Evolutionary conservation across 2,113 vertebrate species (phyloP).

Genomic region (Stigmatopora argus): DNA sequence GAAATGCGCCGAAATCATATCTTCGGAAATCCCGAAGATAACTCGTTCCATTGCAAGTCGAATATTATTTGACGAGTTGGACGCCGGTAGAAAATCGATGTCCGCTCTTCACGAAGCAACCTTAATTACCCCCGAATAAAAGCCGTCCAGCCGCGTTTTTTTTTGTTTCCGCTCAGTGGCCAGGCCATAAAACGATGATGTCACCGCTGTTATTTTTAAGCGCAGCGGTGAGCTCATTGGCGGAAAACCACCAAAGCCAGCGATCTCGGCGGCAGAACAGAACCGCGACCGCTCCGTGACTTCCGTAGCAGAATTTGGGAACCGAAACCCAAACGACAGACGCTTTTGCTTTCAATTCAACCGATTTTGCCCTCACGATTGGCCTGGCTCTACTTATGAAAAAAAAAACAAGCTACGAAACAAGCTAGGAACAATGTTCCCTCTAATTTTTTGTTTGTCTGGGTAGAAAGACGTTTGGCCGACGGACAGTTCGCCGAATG

Average conservation of each 20-base stretch:
- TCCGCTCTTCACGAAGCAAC: constrained; percentile 36
- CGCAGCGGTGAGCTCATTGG: constrained; percentile 61
- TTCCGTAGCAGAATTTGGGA: neutral
- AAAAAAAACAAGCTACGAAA: too few relatives aligned
- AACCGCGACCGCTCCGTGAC: constrained; percentile 23
- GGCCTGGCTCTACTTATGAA: too few relatives aligned
- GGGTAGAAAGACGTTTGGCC: too few relatives aligned
- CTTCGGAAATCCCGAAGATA: constrained; percentile 6
- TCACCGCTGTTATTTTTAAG: constrained; percentile 62
- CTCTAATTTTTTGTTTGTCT: too few relatives aligned
- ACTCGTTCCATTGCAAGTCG: neutral
- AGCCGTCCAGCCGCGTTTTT: constrained; percentile 24
- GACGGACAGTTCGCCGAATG: too few relatives aligned
- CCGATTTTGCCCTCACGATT: too few relatives aligned
- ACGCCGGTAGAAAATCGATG: too few relatives aligned
- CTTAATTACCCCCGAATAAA: constrained; percentile 53
- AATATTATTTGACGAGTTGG: neutral
- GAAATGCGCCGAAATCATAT: too few relatives aligned
- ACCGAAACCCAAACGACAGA: neutral
- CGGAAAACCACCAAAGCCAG: constrained; percentile 57
- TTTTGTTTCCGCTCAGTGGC: constrained; percentile 38
- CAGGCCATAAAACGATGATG: constrained; percentile 55
- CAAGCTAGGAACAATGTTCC: too few relatives aligned
- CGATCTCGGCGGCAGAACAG: constrained; percentile 35
- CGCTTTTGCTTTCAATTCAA: neutral